Conservation (phyloP, 2,113 vertebrate genomes). For the Aegithalos caudatus region DNA sequence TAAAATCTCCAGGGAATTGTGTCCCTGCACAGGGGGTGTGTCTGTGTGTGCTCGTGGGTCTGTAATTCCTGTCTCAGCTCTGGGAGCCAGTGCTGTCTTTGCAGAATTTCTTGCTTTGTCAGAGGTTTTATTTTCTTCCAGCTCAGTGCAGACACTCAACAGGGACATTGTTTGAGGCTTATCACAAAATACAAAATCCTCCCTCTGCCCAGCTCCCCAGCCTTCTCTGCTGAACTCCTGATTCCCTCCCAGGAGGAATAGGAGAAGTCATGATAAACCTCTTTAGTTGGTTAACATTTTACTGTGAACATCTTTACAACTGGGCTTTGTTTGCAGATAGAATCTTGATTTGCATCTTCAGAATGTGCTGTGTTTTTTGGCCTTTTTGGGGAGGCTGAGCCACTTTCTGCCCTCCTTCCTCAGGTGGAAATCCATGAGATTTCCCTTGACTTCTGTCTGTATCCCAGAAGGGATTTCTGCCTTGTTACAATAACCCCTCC, state of each 20-base stretch:
- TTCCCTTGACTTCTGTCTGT: not conserved
- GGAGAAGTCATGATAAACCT: not conserved
- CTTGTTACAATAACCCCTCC: accelerated
- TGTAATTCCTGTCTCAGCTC: not conserved
- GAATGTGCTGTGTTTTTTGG: not conserved
- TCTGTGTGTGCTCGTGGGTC: not conserved
- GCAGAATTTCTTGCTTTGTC: conserved; percentile 57
- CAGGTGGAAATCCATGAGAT: not conserved
- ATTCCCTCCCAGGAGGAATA: not conserved
- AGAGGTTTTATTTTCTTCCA: conserved; percentile 18
- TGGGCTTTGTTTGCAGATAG: not conserved
- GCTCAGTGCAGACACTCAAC: not conserved
- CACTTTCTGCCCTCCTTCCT: not conserved
- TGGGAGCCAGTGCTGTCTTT: not conserved
- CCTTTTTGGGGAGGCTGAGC: not conserved
- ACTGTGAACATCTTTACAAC: not conserved
- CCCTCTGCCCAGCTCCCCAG: not conserved
- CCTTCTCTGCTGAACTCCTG: not conserved
- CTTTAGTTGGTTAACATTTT: not conserved
- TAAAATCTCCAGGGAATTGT: not conserved
- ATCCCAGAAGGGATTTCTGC: not conserved
- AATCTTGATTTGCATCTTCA: not conserved
- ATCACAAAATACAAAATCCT: conserved; percentile 6
- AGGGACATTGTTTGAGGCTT: conserved; percentile 43
- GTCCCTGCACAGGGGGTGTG: not conserved